Evolutionary conservation across 2,113 vertebrate genomes (phyloP), one percentile per base, ranked within the genome.

Genomic region (Corythoichthys intestinalis): DNA sequence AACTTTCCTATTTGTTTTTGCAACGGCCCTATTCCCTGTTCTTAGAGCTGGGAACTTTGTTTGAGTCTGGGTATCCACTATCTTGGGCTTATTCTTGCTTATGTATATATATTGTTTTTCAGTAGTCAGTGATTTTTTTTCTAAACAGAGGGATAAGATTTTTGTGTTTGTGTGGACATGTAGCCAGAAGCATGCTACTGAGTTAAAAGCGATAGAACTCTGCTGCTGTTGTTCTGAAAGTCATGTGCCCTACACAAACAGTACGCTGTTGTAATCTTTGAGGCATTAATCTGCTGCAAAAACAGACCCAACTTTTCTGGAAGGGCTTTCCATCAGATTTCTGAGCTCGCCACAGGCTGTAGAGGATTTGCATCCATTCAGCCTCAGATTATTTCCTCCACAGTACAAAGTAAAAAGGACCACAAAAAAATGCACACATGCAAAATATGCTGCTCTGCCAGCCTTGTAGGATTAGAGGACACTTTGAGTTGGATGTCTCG

Each of bases 221-320:
- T 6, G 56, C 61, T 28, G 61, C 41, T 63, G 61, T 63, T 63
- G 61, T 44, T 34, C 3, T 20, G 20, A 14, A 56, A 48, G 56
- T 48, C 9, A 60, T 20, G 14, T 39, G 20, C 17, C 8, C 53
- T 6, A 20, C 35, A 4, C 57, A 61, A 28, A 69, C 47, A 39
- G n/a, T n/a, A 39, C 8, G 13, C 7, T 5, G 2, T 20, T 38
- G 63, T 65, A 50, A 65, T 69, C 48, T 37, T 69, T 69, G 4
- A 38, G 60, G 44, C 8, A 63, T 68, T 68, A 57, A 69, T 64
- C 44, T 65, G 41, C 17, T 53, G 39, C 4, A 13, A 66, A 53
- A 66, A 49, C 70, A 66, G 35, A 34, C 41, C n/a, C 48, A 37
- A 66, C 44, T 49, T 35, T 62, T 71, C 34, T 49, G 12, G n/a